A percentile compares a stretch with the other conserved stretches of the same genome.
These are phyloP conservation scores for Rhabdornis inornatus DNA, from an alignment of 2,113 vertebrate species.

Conservation along the genomic window DNA sequence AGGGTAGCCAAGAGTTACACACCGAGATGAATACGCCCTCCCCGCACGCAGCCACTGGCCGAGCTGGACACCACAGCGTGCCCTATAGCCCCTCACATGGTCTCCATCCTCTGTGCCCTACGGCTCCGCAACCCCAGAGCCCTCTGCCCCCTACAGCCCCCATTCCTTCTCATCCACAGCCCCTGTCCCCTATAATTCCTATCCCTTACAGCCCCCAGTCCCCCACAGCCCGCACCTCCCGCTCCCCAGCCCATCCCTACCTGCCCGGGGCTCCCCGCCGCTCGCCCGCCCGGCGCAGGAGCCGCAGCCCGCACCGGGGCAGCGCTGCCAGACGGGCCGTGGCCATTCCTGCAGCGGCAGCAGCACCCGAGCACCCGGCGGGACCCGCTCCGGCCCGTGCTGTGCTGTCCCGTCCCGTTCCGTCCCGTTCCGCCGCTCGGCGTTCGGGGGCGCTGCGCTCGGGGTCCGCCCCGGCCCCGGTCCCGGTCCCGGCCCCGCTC, in stretches of 20 bases:
- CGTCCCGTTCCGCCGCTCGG: not conserved
- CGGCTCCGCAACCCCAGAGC: not conserved
- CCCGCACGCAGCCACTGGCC: no score
- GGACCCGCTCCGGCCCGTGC: no score
- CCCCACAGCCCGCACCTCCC: not conserved
- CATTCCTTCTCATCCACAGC: not conserved
- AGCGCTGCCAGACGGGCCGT: not conserved
- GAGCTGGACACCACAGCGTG: not conserved
- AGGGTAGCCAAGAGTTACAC: not conserved
- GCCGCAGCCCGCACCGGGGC: not conserved
- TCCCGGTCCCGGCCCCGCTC: not conserved
- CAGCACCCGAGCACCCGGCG: not conserved
- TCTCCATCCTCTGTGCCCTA: not conserved
- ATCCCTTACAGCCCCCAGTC: not conserved
- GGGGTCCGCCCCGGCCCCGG: not conserved
- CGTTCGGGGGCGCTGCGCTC: not conserved
- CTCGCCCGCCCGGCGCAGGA: not conserved
- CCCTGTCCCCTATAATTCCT: rapidly evolving
- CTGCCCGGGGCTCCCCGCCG: not conserved
- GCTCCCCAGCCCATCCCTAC: not conserved
- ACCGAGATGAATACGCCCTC: not conserved
- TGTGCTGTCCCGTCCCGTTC: not conserved
- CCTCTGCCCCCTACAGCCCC: not conserved
- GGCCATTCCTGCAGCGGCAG: not conserved
- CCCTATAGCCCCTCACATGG: not conserved